Base-by-base conservation (phyloP, 2,113 vertebrate species). In the Solea senegalensis region DNA sequence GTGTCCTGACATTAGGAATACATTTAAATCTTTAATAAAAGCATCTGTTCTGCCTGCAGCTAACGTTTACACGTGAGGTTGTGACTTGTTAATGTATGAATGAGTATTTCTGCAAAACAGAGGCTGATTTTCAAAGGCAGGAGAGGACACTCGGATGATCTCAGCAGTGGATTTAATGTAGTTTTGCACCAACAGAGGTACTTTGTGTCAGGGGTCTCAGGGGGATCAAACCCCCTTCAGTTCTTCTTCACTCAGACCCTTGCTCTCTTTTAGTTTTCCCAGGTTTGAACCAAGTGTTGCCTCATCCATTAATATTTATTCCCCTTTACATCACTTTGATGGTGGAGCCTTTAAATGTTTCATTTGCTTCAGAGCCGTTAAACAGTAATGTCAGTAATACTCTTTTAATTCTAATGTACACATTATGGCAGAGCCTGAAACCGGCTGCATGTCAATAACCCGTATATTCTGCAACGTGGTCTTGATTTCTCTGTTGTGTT, bases 251-350 rank as follows among this genome's bases (percentile, higher is more conserved):
- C 53, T 13, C 72, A 73, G 65, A 61, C 72, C 80, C 57, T 54
- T 79, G 60, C 69, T 83, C 67, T 66, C 48, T 75, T 85, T 79
- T 76, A 77, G 86, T 86, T 89, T 86, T 61, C 53, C 46, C 34
- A 51, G 59, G 73, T 86, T 83, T 88, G 80, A 88, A 90, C 77
- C 73, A 88, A 87, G 78, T 73, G 14, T 72, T 72, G 71, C 70
- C 69, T 80, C 67, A 52, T 82, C 82, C 83, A 91, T 91, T 78
- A 86, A 91, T 91, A 92, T 90, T 83, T 69, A 91, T 87, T 80
- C 67, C 28, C 54, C 69, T 87, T 89, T 83, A 76, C 76, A 71
- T 86, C 65, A 63, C 87, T 85, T 78, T 84, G 82, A 88, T 89
- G 77, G 77, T 70, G 65, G 48, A 79, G 79, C 79, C 83, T 80